These are phyloP conservation scores for Cryptotermes secundus DNA, from an alignment of 1,140 invertebrate genomes.

Conservation along the genomic window DNA sequence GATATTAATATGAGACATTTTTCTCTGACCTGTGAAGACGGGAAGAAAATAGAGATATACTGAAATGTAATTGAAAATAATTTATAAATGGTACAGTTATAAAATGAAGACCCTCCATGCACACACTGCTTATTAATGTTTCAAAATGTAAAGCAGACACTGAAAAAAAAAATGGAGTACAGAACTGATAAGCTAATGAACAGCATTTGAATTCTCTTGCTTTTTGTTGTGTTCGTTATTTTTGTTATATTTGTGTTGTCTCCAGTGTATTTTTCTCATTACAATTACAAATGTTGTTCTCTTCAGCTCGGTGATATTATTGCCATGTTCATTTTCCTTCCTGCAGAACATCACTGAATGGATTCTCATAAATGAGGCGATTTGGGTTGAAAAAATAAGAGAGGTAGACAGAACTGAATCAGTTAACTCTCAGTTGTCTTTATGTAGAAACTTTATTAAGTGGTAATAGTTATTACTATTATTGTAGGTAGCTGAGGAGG, in stretches of 20 bases:
- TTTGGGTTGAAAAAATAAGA: constrained; percentile 86
- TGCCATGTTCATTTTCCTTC: constrained; percentile 40
- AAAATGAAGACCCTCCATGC: not conserved
- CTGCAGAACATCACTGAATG: constrained; percentile 90
- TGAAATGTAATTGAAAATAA: too few relatives aligned
- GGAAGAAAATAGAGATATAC: too few relatives aligned
- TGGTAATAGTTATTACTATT: not conserved
- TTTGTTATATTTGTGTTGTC: too few relatives aligned
- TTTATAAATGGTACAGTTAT: not conserved
- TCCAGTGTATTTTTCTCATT: not conserved
- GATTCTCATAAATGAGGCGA: constrained; percentile 89
- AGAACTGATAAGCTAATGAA: too few relatives aligned
- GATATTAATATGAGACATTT: too few relatives aligned
- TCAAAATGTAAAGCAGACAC: not conserved
- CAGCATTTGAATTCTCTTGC: too few relatives aligned
- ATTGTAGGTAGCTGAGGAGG: constrained; percentile 23
- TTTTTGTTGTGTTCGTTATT: too few relatives aligned
- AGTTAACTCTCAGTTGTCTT: constrained; percentile 30
- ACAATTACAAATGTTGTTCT: constrained; percentile 12
- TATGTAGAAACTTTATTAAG: constrained; percentile 24
- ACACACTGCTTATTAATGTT: not conserved
- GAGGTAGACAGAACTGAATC: constrained; percentile 63
- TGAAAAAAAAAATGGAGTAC: not conserved
- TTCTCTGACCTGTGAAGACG: too few relatives aligned
- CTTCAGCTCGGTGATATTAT: constrained; percentile 20